Evolutionary conservation across 2,797 vertebrate genomes (phyloP).

Genomic region (Ceryle rudis): DNA sequence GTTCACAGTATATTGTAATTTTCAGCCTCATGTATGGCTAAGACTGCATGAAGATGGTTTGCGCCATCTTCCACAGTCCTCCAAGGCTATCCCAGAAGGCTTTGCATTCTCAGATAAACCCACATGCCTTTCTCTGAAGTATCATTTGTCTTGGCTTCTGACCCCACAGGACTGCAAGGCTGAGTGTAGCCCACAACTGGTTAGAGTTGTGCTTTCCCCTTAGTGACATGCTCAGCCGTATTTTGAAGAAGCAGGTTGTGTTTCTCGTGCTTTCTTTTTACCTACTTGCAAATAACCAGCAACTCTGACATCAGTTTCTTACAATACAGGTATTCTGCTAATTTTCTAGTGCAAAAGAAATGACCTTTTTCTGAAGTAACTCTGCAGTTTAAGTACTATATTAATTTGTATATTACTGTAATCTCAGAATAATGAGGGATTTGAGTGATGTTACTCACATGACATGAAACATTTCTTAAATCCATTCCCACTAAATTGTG

Average conservation of each 20-base stretch:
- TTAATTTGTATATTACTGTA: neutral
- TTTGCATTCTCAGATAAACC: neutral
- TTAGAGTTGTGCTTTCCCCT: neutral
- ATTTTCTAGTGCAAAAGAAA: neutral
- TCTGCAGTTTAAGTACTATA: neutral
- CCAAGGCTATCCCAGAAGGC: neutral
- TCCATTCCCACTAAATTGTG: neutral
- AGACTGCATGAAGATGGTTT: neutral
- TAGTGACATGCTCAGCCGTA: neutral
- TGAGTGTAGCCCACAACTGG: too few relatives aligned
- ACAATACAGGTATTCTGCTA: neutral
- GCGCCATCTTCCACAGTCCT: neutral
- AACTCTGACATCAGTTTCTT: neutral
- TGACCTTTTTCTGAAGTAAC: neutral
- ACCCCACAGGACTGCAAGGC: neutral
- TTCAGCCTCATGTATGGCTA: fast-evolving
- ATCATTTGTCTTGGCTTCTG: neutral
- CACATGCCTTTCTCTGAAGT: neutral
- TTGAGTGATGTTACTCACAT: neutral
- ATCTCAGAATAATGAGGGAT: neutral
- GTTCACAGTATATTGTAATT: fast-evolving
- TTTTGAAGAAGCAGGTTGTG: neutral
- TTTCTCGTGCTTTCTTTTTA: neutral
- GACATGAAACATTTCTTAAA: neutral
- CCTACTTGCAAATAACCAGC: neutral